Percentiles rank a stretch among this genome's conserved stretches.
phyloP scores from a whole-genome alignment of 2,113 vertebrate species.

The Felis catus region F.catus_Fca126_mat1.0 CM031417.1:110729001-110729500 shows the following conservation, averaged over 20 bases:
- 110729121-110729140: not conserved
- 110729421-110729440: not conserved
- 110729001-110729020: not conserved
- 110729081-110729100: not conserved
- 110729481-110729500: not conserved
- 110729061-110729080: conserved; percentile 9
- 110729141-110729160: not conserved
- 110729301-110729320: not conserved
- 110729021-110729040: conserved; percentile 53
- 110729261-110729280: not conserved
- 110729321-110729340: not conserved
- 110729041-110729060: conserved; percentile 63
- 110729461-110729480: not conserved
- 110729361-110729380: not conserved
- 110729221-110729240: not conserved
- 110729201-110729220: not conserved
- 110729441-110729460: not conserved
- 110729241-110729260: not conserved
- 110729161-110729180: not conserved
- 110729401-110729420: too few species aligned
- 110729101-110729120: not conserved
- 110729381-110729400: not conserved
- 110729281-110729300: not conserved
- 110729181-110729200: not conserved
- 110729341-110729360: not conserved